These are phyloP conservation scores for Microtus agrestis DNA, from an alignment of 2,797 vertebrate genomes.

Conservation along the genomic window DNA sequence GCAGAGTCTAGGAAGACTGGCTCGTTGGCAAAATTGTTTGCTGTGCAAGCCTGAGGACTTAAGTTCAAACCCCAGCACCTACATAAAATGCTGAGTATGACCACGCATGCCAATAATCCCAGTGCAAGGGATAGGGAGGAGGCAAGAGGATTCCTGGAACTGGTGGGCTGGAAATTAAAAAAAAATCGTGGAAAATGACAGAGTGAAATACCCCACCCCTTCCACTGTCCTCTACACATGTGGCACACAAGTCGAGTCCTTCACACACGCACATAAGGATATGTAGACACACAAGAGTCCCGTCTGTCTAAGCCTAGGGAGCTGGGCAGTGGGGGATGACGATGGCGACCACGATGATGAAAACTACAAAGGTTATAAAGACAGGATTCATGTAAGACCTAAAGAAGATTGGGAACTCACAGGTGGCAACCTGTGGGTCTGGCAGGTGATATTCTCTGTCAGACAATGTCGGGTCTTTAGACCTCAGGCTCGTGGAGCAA, in stretches of 20 bases:
- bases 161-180: background rate
- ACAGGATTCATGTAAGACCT: background rate
- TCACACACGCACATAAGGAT: too few relatives aligned
- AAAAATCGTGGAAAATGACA: background rate
- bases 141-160: background rate
- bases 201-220: background rate
- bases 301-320: background rate
- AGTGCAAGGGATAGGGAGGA: background rate
- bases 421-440: background rate
- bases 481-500: background rate
- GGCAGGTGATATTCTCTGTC: background rate
- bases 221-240: background rate
- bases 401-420: background rate
- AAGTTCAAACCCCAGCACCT: background rate
- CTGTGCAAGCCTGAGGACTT: background rate
- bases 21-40: background rate
- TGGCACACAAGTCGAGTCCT: background rate
- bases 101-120: too few relatives aligned
- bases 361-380: background rate
- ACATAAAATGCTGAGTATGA: background rate
- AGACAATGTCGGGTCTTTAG: too few relatives aligned
- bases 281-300: background rate
- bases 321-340: rapidly evolving
- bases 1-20: background rate
- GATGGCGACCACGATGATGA: too few relatives aligned